A percentile compares a stretch with the other conserved stretches of the same genome.
Evolutionary conservation across 1,140 invertebrate species (phyloP).

Genomic region (Aphelinus atriplicis): DNA sequence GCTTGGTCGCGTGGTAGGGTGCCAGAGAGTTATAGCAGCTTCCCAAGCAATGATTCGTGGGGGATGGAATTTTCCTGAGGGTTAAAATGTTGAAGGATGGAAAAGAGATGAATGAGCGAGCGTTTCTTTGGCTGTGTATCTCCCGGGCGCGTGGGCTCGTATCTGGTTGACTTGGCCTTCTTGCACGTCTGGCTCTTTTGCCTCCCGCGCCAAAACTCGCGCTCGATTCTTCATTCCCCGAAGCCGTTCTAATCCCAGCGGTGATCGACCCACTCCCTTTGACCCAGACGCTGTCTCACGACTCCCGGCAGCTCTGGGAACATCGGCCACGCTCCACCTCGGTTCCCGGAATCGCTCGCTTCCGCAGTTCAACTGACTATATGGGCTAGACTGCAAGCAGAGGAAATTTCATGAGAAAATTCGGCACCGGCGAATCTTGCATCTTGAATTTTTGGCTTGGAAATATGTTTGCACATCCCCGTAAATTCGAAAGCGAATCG

Average conservation of each 20-base stretch:
- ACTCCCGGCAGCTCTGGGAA: too few relatives aligned
- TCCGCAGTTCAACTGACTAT: too few relatives aligned
- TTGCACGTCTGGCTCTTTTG: not conserved
- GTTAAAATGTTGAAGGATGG: slow-evolving; percentile 9
- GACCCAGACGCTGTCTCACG: too few relatives aligned
- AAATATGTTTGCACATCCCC: too few relatives aligned
- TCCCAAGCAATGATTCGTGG: too few relatives aligned
- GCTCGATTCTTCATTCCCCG: slow-evolving; percentile 6
- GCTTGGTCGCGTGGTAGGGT: not conserved
- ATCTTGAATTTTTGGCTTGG: too few relatives aligned
- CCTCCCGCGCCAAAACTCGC: not conserved
- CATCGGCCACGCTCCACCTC: too few relatives aligned
- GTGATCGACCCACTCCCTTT: slow-evolving; percentile 13
- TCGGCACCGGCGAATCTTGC: too few relatives aligned
- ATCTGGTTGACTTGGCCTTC: slow-evolving; percentile 14
- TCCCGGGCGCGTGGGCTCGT: not conserved
- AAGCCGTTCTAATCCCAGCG: slow-evolving; percentile 9
- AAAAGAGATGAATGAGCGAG: not conserved
- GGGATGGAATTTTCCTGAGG: not conserved
- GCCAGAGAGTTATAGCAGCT: not conserved
- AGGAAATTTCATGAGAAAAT: too few relatives aligned
- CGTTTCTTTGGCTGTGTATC: not conserved
- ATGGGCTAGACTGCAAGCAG: too few relatives aligned
- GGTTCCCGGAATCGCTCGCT: too few relatives aligned
- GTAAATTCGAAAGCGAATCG: too few relatives aligned